phyloP scores from a whole-genome alignment of 1,140 invertebrate genomes.

The Drosophila kurseongensis region DNA sequence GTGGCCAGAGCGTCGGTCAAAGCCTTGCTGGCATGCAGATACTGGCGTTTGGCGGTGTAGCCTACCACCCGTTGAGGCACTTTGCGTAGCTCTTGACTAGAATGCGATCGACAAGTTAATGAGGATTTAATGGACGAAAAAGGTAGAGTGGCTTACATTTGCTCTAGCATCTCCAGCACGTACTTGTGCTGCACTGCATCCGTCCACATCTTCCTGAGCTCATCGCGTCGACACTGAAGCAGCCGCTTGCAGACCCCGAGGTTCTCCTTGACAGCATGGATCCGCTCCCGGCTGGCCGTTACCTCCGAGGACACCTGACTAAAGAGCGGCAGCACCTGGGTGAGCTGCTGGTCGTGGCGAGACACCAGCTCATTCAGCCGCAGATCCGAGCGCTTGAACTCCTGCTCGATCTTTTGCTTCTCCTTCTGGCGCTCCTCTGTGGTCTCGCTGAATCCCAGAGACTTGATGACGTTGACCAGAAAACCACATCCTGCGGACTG shows the following conservation, averaged over 20 bases:
- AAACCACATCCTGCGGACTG: constrained; percentile 85
- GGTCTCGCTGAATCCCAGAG: constrained; percentile 95
- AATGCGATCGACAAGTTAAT: constrained; percentile 21
- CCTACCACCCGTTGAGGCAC: constrained; percentile 91
- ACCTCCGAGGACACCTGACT: constrained; percentile 83
- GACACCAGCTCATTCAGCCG: constrained; percentile 95
- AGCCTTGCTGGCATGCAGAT: constrained; percentile 93
- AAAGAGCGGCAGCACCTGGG: constrained; percentile 87
- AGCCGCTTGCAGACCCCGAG: constrained; percentile 95
- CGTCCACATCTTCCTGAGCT: constrained; percentile 96
- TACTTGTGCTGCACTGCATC: constrained; percentile 97
- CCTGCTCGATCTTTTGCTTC: constrained; percentile 96
- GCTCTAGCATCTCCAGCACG: constrained; percentile 93
- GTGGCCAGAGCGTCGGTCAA: constrained; percentile 89
- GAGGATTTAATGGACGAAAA: not conserved
- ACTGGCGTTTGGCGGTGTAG: constrained; percentile 91
- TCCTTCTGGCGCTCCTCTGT: constrained; percentile 97
- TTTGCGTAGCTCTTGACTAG: constrained; percentile 90
- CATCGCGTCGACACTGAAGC: constrained; percentile 95
- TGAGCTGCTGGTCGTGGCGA: constrained; percentile 94
- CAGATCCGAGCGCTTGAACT: constrained; percentile 96
- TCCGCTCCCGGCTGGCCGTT: constrained; percentile 90
- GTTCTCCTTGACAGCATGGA: constrained; percentile 94
- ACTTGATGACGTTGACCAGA: constrained; percentile 96
- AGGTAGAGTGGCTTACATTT: constrained; percentile 89